A percentile compares a stretch with the other conserved stretches of the same genome.
These are phyloP conservation scores for Labeo catla DNA, from an alignment of 2,113 vertebrate species.

Conservation along the genomic window DNA sequence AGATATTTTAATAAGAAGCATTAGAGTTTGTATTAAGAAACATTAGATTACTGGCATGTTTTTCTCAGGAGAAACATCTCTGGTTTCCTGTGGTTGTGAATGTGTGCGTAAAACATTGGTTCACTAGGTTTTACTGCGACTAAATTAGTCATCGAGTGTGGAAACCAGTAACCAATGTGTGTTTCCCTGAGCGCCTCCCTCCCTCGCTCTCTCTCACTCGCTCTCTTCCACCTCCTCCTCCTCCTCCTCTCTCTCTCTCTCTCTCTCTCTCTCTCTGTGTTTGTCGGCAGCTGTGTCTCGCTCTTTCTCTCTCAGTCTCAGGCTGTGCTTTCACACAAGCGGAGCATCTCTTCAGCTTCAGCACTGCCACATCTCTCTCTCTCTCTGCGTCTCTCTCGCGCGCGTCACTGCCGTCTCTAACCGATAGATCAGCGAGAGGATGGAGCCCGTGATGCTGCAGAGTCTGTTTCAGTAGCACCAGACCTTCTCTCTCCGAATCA, in stretches of 20 bases:
- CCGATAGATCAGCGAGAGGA: constrained; percentile 1
- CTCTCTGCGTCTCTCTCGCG: constrained; percentile 16
- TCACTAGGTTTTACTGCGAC: background rate
- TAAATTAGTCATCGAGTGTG: background rate
- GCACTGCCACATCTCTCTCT: constrained; percentile 46
- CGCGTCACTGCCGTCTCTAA: background rate
- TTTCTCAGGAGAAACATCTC: background rate
- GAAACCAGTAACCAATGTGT: background rate
- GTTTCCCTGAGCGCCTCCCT: background rate
- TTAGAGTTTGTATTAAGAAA: background rate
- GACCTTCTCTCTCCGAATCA: background rate
- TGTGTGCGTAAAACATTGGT: background rate
- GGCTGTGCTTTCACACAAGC: constrained; percentile 71
- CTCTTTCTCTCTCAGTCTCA: constrained; percentile 57
- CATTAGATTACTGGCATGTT: background rate
- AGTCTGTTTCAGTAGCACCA: background rate
- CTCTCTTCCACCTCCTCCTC: background rate
- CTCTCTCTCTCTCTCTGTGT: background rate
- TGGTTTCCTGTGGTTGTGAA: background rate
- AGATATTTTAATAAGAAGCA: background rate
- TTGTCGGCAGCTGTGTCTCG: constrained; percentile 12
- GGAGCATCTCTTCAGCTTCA: constrained; percentile 61
- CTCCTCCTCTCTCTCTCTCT: constrained; percentile 13
- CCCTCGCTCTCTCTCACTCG: background rate
- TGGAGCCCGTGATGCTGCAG: constrained; percentile 19